Conservation (phyloP, 2,113 vertebrate genomes). For the Gymnorhina tibicen region DNA sequence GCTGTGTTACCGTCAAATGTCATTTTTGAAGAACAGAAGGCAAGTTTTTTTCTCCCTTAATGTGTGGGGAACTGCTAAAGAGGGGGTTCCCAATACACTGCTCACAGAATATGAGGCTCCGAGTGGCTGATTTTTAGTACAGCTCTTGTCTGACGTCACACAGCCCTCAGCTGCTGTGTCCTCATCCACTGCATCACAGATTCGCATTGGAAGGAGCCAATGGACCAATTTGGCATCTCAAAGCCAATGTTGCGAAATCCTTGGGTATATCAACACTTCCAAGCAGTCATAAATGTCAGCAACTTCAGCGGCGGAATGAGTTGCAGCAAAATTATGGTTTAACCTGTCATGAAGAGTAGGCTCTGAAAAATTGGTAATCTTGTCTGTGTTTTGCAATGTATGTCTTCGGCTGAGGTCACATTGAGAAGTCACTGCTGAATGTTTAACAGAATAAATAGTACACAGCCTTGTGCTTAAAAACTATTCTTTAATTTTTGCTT, state of each 20-base stretch:
- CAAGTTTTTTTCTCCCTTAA: background rate
- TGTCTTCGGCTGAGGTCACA: background rate
- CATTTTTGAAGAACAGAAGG: background rate
- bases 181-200: fast-evolving
- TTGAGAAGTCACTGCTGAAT: background rate
- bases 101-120: background rate
- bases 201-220: background rate
- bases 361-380: background rate
- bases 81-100: background rate
- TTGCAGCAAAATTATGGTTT: background rate
- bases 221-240: background rate
- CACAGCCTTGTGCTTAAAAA: background rate
- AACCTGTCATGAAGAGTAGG: background rate
- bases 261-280: background rate
- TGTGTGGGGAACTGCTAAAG: background rate
- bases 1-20: background rate
- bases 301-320: background rate
- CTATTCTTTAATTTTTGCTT: background rate
- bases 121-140: background rate
- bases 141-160: background rate
- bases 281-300: background rate
- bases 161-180: background rate
- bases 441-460: background rate
- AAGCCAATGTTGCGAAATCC: background rate
- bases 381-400: background rate